Evolutionary conservation across 2,888 invertebrate species (phyloP).

Genomic region (Allygus modestus): DNA sequence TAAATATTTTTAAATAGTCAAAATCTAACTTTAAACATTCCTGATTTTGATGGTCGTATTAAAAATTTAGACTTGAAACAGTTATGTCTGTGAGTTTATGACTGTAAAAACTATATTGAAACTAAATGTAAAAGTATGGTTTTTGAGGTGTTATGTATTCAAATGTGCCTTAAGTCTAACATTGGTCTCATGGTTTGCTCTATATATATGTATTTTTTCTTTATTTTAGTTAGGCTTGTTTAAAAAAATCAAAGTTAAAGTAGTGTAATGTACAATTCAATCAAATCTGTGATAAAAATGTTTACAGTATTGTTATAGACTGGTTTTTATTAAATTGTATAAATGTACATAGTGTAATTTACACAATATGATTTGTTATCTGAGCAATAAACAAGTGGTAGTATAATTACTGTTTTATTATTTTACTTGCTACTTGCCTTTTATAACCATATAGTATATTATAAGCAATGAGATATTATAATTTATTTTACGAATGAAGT

Average conservation of each 20-base stretch:
- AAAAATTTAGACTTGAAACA: too few species aligned
- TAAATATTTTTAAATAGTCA: too few species aligned
- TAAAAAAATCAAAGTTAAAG: not conserved
- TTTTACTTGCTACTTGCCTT: not conserved
- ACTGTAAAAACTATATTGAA: too few species aligned
- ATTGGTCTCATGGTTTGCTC: slow-evolving; percentile 23
- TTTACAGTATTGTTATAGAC: slow-evolving; percentile 55
- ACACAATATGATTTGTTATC: not conserved
- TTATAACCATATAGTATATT: too few species aligned
- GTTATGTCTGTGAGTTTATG: too few species aligned
- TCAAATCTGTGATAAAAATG: slow-evolving; percentile 51
- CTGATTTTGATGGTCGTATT: too few species aligned
- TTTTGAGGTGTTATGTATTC: not conserved
- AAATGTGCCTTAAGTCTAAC: slow-evolving; percentile 14
- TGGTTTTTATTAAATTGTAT: slow-evolving; percentile 36
- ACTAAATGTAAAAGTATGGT: too few species aligned
- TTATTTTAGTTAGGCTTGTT: not conserved
- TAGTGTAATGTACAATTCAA: not conserved
- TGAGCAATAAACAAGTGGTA: slow-evolving; percentile 8
- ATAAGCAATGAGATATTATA: too few species aligned
- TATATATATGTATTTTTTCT: not conserved
- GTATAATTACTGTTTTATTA: not conserved
- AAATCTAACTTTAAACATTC: too few species aligned
- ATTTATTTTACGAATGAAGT: too few species aligned
- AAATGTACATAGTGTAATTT: slow-evolving; percentile 45